Conservation (phyloP, 2,113 vertebrate genomes). For the Alexandromys fortis region DNA sequence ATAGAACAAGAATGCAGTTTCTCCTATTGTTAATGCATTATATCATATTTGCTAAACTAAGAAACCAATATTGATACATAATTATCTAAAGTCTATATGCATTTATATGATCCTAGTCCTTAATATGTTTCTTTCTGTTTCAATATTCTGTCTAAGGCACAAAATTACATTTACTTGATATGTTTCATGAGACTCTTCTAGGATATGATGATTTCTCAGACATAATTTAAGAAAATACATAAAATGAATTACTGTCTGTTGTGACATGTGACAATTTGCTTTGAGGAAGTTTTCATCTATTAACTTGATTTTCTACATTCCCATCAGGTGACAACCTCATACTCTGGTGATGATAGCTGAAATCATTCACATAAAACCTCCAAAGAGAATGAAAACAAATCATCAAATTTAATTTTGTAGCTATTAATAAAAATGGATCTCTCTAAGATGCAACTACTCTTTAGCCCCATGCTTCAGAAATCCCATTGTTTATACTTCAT, state of each 20-base stretch:
- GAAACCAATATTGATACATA: not conserved
- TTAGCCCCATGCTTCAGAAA: not conserved
- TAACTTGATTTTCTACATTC: constrained; percentile 27
- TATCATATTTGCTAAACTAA: not conserved
- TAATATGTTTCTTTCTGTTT: not conserved
- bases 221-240: not conserved
- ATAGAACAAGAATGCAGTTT: not conserved
- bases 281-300: constrained; percentile 34
- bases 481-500: constrained; percentile 10
- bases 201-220: constrained; percentile 2
- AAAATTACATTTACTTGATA: not conserved
- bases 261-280: constrained; percentile 32
- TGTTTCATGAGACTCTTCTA: not conserved
- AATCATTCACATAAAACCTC: constrained; percentile 24
- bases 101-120: not conserved
- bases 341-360: not conserved
- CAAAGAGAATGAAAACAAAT: constrained; percentile 13
- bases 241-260: constrained; percentile 24
- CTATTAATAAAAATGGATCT: constrained; percentile 25
- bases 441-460: not conserved
- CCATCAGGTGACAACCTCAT: not conserved
- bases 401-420: constrained; percentile 32
- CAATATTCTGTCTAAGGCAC: not conserved
- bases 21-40: not conserved
- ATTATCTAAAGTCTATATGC: not conserved